Percentiles rank a stretch among this genome's conserved stretches.
These are phyloP conservation scores for Baronia brevicornis DNA, from an alignment of 2,888 invertebrate genomes.

Conservation along the genomic window DNA sequence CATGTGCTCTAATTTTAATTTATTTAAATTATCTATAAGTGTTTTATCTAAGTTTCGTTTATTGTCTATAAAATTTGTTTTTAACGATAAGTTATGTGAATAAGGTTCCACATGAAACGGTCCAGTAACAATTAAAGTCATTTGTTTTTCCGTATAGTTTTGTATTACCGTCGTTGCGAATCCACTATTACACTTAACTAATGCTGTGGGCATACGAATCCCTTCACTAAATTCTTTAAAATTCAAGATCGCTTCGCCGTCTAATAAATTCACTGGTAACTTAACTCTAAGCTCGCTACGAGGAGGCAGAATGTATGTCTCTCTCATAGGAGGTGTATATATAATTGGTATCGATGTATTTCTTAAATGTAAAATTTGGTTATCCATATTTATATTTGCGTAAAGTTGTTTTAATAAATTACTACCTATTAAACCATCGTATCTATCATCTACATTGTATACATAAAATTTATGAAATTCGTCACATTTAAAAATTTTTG, in stretches of 20 bases:
- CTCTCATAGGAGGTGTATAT: no score
- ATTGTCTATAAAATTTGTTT: no score
- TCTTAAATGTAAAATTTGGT: slow-evolving; percentile 10
- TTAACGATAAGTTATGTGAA: no score
- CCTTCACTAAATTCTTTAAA: slow-evolving; percentile 3
- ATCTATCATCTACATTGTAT: slow-evolving; percentile 14
- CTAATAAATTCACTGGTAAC: not conserved
- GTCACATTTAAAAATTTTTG: slow-evolving; percentile 9
- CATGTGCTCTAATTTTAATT: no score
- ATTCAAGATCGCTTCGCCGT: slow-evolving; percentile 1
- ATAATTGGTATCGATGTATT: slow-evolving; percentile 14
- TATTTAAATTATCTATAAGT: no score
- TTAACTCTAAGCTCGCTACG: not conserved
- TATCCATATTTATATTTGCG: slow-evolving; percentile 16
- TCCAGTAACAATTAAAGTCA: no score
- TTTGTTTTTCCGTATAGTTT: no score
- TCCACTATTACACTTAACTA: no score
- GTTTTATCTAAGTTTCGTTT: no score
- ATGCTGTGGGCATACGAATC: slow-evolving; percentile 18
- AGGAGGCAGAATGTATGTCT: no score
- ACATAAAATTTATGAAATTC: slow-evolving; percentile 16
- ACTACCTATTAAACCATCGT: slow-evolving; percentile 18
- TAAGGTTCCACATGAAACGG: no score
- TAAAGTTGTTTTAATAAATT: slow-evolving; percentile 18
- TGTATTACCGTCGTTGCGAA: no score